A percentile compares a stretch with the other conserved stretches of the same genome.
Conservation (phyloP, 1,140 invertebrate species). For the Bemisia tabaci region DNA sequence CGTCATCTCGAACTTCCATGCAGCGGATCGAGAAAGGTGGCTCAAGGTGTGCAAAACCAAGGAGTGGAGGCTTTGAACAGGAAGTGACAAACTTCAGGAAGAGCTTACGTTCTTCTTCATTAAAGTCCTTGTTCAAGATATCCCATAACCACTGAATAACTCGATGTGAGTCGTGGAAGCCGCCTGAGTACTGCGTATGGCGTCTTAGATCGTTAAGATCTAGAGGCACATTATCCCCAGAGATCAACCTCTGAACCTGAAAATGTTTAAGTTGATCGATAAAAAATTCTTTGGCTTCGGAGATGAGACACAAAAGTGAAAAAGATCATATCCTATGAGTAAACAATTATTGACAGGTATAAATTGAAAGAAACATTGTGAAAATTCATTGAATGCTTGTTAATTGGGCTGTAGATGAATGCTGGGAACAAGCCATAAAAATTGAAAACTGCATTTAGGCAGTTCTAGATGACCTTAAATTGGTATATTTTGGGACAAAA, state of each 20-base stretch:
- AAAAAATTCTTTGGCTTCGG: too few relatives aligned
- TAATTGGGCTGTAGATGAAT: too few relatives aligned
- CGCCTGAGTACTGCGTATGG: constrained; percentile 97
- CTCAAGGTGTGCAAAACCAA: constrained; percentile 94
- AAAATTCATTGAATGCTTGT: too few relatives aligned
- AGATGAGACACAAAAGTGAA: too few relatives aligned
- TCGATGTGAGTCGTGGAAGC: constrained; percentile 95
- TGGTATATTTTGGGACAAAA: too few relatives aligned
- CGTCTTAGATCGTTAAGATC: constrained; percentile 80
- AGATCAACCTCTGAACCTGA: constrained; percentile 73
- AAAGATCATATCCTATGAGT: too few relatives aligned
- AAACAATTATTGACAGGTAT: too few relatives aligned
- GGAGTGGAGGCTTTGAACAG: constrained; percentile 91
- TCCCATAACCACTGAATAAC: constrained; percentile 99
- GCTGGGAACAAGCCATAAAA: too few relatives aligned
- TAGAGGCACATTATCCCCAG: constrained; percentile 78
- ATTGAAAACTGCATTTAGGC: too few relatives aligned
- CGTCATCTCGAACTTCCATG: constrained; percentile 96
- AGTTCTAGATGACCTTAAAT: too few relatives aligned
- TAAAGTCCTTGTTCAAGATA: constrained; percentile 91
- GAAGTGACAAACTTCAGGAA: constrained; percentile 99
- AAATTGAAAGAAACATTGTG: too few relatives aligned
- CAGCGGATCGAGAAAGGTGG: constrained; percentile 98
- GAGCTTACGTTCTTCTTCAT: constrained; percentile 73
- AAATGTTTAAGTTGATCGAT: constrained; percentile 21